Conservation (phyloP, 2,797 vertebrate species). For the Cheracebus regulus region DNA sequence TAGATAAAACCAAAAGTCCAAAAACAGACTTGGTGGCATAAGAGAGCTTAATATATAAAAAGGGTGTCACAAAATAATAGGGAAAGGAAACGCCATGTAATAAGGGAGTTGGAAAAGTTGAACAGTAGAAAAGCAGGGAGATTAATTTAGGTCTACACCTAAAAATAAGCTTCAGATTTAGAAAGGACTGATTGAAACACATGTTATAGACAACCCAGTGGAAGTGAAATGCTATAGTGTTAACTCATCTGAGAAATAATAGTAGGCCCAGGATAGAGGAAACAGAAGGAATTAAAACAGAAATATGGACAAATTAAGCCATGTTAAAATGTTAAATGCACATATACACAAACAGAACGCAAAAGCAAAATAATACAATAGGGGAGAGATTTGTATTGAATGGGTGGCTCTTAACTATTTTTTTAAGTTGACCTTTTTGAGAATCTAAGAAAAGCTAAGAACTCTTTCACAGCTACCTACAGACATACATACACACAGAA, state of each 20-base stretch:
- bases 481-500: neutral
- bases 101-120: neutral
- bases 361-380: neutral
- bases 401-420: neutral
- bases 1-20: neutral
- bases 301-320: neutral
- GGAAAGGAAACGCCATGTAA: neutral
- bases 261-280: neutral
- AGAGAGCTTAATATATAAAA: neutral
- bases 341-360: neutral
- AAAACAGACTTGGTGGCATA: neutral
- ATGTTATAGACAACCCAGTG: neutral
- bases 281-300: constrained; percentile 24
- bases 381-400: neutral
- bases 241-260: neutral
- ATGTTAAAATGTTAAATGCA: neutral
- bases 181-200: neutral
- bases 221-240: neutral
- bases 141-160: neutral
- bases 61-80: neutral
- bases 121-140: neutral
- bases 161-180: constrained; percentile 27
- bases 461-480: neutral
- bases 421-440: neutral
- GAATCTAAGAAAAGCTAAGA: neutral